A percentile compares a stretch with the other conserved stretches of the same genome.
Conservation (phyloP, 2,113 vertebrate genomes). For the Furnarius figulus region DNA sequence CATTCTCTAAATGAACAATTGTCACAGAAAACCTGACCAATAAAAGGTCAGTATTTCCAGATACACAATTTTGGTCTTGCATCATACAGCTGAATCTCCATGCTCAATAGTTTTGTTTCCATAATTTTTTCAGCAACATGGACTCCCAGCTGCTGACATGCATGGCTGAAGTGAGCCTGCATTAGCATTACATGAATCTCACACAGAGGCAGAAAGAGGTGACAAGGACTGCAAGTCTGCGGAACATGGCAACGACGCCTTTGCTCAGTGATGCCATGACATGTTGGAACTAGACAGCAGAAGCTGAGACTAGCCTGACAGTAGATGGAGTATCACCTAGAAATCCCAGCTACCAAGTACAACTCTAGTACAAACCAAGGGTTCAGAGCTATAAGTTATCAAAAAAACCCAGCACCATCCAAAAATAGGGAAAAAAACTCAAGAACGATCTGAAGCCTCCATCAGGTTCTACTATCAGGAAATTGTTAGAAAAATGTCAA, state of each 20-base stretch:
- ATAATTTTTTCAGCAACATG: background rate
- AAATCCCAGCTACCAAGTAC: background rate
- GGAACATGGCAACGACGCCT: background rate
- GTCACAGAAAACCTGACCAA: background rate
- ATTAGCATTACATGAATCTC: background rate
- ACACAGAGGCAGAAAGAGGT: background rate
- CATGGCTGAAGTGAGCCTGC: background rate
- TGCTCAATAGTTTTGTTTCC: background rate
- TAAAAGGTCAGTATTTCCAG: background rate
- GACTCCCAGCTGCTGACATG: background rate
- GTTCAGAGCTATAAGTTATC: background rate
- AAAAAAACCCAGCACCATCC: no score
- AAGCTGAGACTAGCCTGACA: background rate
- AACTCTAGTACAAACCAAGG: background rate
- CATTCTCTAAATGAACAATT: background rate
- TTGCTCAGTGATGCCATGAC: background rate
- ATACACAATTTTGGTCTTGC: background rate
- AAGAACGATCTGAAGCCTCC: no score
- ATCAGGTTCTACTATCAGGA: background rate
- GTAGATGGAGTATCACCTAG: background rate
- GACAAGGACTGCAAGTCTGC: background rate
- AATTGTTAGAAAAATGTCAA: background rate
- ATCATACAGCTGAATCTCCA: background rate
- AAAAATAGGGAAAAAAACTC: no score
- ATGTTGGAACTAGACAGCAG: background rate